These are phyloP conservation scores for Cynopterus sphinx DNA, from an alignment of 2,797 vertebrate genomes.

Conservation along the genomic window DNA sequence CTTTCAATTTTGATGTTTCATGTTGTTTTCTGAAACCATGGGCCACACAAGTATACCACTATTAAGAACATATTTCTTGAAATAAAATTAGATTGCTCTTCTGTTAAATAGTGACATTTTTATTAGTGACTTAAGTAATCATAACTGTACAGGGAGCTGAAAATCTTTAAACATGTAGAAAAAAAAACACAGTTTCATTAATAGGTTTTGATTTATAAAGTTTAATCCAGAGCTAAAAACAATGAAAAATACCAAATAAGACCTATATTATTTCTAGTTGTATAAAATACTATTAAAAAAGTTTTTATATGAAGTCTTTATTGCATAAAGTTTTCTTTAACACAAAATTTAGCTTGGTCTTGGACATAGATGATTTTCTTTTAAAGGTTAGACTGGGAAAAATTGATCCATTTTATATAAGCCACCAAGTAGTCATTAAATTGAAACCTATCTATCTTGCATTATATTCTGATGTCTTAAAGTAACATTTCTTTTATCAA, in stretches of 20 bases:
- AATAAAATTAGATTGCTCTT: not conserved
- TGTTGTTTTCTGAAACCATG: not conserved
- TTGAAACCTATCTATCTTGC: conserved; percentile 33
- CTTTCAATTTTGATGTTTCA: not conserved
- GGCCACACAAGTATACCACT: not conserved
- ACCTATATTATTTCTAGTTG: not conserved
- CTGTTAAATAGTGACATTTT: not conserved
- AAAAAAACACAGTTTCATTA: not conserved
- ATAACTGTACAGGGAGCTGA: not conserved
- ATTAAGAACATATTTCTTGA: not conserved
- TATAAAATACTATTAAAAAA: not conserved
- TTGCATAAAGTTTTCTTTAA: conserved; percentile 47
- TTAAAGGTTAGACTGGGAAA: conserved; percentile 33
- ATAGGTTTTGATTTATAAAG: not conserved
- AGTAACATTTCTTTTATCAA: conserved; percentile 38
- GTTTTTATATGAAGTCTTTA: not conserved
- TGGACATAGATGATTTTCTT: conserved; percentile 38
- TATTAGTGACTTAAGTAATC: not conserved
- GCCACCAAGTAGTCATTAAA: conserved; percentile 41
- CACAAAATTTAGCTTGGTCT: conserved; percentile 42
- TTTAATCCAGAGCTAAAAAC: not conserved
- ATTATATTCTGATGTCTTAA: conserved; percentile 49
- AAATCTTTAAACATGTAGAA: not conserved
- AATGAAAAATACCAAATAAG: not conserved
- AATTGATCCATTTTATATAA: conserved; percentile 46